These are phyloP conservation scores for Buathra laborator DNA, from an alignment of 2,888 invertebrate genomes.

Conservation along the genomic window DNA sequence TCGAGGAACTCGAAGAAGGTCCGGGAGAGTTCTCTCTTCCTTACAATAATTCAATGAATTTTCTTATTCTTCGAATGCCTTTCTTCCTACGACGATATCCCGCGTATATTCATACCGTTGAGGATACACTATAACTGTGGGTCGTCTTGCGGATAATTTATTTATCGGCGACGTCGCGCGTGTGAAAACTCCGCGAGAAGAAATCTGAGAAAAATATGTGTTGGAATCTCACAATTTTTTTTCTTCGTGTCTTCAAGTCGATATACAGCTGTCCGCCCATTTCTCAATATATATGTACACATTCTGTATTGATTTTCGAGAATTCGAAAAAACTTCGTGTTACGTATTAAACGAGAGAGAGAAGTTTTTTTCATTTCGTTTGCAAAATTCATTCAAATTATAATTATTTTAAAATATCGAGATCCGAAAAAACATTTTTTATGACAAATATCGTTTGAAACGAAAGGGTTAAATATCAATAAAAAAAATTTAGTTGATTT, in stretches of 20 bases:
- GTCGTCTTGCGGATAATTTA: constrained; percentile 44
- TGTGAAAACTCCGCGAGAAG: constrained; percentile 38
- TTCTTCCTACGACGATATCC: constrained; percentile 31
- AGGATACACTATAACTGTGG: background rate
- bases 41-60: constrained; percentile 27
- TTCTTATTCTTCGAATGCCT: constrained; percentile 26
- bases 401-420: background rate
- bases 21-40: constrained; percentile 1
- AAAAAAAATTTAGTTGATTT: too few relatives aligned
- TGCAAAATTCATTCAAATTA: background rate
- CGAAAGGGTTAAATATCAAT: too few relatives aligned
- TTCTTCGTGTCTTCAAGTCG: constrained; percentile 30
- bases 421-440: too few relatives aligned
- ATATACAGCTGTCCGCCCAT: constrained; percentile 63
- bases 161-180: constrained; percentile 60
- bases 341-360: background rate
- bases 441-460: too few relatives aligned
- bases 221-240: constrained; percentile 19
- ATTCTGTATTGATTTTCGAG: background rate
- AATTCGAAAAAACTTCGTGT: background rate
- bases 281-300: constrained; percentile 44
- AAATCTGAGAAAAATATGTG: constrained; percentile 42
- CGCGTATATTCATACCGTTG: constrained; percentile 27
- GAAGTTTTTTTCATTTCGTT: background rate
- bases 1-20: constrained; percentile 2